Conservation (phyloP, 1,140 invertebrate species). For the Paracyclopina nana region DNA sequence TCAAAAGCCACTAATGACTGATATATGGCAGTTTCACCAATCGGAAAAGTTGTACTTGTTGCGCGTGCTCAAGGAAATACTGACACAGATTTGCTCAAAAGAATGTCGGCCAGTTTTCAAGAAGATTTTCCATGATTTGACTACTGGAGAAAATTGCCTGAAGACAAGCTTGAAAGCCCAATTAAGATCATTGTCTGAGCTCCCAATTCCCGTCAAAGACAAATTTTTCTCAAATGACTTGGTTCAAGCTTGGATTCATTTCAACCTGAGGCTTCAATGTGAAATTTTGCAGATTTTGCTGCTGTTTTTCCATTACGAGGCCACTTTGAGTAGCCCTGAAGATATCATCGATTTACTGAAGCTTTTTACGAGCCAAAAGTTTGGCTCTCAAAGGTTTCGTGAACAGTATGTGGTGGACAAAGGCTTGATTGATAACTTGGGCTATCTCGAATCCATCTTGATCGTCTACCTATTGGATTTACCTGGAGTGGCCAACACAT, state of each 20-base stretch:
- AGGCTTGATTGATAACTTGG: neutral
- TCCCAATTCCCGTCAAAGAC: neutral
- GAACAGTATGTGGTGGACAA: no score
- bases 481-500: neutral
- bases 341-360: no score
- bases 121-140: no score
- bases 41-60: slow-evolving; percentile 17
- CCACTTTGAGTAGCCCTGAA: no score
- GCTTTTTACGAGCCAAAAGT: no score
- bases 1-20: slow-evolving; percentile 16
- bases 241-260: slow-evolving; percentile 7
- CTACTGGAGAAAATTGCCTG: no score
- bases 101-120: neutral
- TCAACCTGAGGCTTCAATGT: neutral
- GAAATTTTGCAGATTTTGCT: neutral
- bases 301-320: no score
- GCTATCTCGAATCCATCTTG: neutral
- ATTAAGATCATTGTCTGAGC: neutral
- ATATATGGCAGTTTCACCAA: slow-evolving; percentile 18
- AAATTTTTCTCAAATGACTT: neutral
- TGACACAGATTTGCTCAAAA: no score
- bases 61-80: slow-evolving; percentile 16
- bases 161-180: neutral
- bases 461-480: slow-evolving; percentile 7
- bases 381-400: no score